A percentile compares a stretch with the other conserved stretches of the same genome.
phyloP scores from a whole-genome alignment of 2,797 vertebrate genomes.

The Falco concolor region DNA sequence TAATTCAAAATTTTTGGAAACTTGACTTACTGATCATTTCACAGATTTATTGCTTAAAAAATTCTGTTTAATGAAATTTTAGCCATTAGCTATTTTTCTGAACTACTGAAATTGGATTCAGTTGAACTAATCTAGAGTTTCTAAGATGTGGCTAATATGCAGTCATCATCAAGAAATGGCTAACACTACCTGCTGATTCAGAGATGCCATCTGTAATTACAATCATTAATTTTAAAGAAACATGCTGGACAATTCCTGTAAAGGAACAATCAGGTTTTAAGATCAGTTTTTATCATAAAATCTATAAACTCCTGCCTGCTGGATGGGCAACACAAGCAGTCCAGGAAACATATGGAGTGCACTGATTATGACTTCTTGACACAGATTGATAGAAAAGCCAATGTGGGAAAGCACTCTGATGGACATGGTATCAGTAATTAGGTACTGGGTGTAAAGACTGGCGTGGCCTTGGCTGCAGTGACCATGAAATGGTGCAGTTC shows the following conservation, averaged over 20 bases:
- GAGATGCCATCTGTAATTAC: background rate
- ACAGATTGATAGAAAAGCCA: background rate
- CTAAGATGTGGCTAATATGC: background rate
- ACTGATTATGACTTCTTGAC: background rate
- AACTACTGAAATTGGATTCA: background rate
- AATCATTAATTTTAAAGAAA: background rate
- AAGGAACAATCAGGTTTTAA: background rate
- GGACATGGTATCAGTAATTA: background rate
- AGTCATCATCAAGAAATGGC: background rate
- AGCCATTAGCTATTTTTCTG: background rate
- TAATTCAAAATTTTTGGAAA: background rate
- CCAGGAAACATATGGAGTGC: background rate
- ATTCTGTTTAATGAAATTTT: background rate
- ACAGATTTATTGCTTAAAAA: background rate
- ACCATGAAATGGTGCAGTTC: background rate
- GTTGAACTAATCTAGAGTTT: background rate
- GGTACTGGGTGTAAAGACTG: background rate
- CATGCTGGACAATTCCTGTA: background rate
- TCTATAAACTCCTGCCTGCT: background rate
- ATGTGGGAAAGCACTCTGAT: background rate
- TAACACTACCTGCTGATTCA: background rate
- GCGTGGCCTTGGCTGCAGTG: background rate
- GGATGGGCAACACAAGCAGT: background rate
- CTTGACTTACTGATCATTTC: background rate
- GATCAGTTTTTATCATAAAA: background rate